phyloP scores from a whole-genome alignment of 2,888 invertebrate species.

The Synergus laeviventris region DNA sequence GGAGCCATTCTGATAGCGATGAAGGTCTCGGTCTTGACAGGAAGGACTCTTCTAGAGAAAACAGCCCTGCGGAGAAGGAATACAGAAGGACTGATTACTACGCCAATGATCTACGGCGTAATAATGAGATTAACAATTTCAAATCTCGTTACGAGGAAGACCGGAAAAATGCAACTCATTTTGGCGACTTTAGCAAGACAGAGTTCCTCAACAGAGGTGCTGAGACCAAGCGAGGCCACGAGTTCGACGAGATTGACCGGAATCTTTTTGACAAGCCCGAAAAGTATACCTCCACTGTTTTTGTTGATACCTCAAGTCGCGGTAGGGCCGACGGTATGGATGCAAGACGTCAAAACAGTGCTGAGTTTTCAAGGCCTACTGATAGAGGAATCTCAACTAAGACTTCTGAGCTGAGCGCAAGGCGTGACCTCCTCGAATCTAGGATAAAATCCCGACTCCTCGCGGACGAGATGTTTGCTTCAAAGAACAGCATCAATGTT shows the following conservation, averaged over 20 bases:
- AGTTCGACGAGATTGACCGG: constrained; percentile 71
- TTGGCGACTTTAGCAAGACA: constrained; percentile 53
- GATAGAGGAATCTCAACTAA: constrained; percentile 64
- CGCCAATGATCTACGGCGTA: constrained; percentile 64
- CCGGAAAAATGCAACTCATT: constrained; percentile 55
- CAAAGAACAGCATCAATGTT: constrained; percentile 61
- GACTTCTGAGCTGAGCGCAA: constrained; percentile 82
- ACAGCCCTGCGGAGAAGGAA: constrained; percentile 73
- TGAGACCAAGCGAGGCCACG: constrained; percentile 60
- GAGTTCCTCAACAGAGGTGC: constrained; percentile 66
- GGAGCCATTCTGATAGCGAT: constrained; percentile 85
- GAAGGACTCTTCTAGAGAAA: constrained; percentile 72
- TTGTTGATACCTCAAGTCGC: constrained; percentile 77
- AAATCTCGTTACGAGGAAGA: constrained; percentile 64
- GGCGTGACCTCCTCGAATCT: constrained; percentile 86
- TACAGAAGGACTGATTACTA: constrained; percentile 68
- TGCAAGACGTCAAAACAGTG: constrained; percentile 60
- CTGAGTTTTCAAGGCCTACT: constrained; percentile 54
- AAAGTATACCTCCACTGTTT: constrained; percentile 73
- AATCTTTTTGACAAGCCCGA: constrained; percentile 66
- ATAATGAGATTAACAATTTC: constrained; percentile 69
- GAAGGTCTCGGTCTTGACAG: constrained; percentile 87
- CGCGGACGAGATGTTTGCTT: constrained; percentile 73
- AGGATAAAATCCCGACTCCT: constrained; percentile 82
- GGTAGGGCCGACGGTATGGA: constrained; percentile 80